phyloP scores from a whole-genome alignment of 1,140 invertebrate species.

The Homalodisca vitripennis region DNA sequence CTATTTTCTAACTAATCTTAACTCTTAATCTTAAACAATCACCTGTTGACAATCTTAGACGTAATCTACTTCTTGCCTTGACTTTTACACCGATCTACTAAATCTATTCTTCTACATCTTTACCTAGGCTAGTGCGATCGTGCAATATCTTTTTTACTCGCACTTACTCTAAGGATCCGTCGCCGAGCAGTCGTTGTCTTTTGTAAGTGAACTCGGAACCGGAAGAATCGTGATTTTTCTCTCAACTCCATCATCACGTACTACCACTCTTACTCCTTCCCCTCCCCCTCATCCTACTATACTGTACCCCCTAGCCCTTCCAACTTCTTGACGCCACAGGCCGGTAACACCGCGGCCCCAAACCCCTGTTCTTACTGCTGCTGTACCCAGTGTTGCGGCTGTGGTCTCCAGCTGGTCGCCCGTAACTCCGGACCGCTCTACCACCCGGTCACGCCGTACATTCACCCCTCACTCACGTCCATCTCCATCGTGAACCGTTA shows the following conservation, averaged over 20 bases:
- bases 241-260: conserved; percentile 24
- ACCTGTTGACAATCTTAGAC: background rate
- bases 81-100: background rate
- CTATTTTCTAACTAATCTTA: conserved; percentile 27
- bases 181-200: background rate
- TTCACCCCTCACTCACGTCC: conserved; percentile 8
- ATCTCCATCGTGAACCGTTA: conserved; percentile 21
- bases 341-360: too few species aligned
- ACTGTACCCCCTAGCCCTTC: conserved; percentile 28
- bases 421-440: background rate
- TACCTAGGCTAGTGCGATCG: background rate
- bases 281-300: conserved; percentile 29
- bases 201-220: background rate
- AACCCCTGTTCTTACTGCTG: conserved; percentile 28
- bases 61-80: background rate
- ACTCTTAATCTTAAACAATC: conserved; percentile 9
- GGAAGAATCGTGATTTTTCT: background rate
- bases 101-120: conserved; percentile 7
- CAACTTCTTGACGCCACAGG: conserved; percentile 16
- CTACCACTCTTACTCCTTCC: conserved; percentile 27
- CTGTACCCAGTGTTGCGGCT: conserved; percentile 25
- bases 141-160: conserved; percentile 16
- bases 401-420: conserved; percentile 15
- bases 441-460: conserved; percentile 2
- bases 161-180: too few species aligned